phyloP scores from a whole-genome alignment of 1,140 invertebrate species.

The Rhopalosiphum maidis region DNA sequence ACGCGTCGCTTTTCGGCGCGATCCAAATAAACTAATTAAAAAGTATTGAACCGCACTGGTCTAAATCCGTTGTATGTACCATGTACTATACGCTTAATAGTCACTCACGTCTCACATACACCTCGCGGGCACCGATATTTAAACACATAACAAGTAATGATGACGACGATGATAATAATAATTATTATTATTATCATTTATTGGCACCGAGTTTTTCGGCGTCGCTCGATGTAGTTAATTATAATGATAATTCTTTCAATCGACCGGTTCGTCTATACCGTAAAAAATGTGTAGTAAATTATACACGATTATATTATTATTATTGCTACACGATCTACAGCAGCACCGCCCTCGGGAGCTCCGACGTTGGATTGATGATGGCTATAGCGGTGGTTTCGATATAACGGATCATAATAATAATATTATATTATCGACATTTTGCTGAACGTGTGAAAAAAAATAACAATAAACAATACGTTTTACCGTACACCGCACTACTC shows the following conservation, averaged over 20 bases:
- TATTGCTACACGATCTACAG: not conserved
- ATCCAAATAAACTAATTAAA: not conserved
- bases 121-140: slow-evolving; percentile 1
- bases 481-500: no score
- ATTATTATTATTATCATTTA: not conserved
- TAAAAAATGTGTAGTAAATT: not conserved
- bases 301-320: not conserved
- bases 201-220: not conserved
- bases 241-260: not conserved
- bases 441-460: not conserved
- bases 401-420: not conserved
- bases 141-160: slow-evolving; percentile 11
- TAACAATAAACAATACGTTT: no score
- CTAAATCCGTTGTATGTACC: not conserved
- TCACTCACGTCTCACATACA: not conserved
- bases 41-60: not conserved
- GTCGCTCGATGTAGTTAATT: not conserved
- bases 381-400: not conserved
- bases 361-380: not conserved
- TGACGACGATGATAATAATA: not conserved
- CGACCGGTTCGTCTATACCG: not conserved
- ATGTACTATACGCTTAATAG: not conserved
- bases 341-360: not conserved
- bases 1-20: not conserved
- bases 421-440: not conserved